Percentiles rank a stretch among this genome's conserved stretches.
Evolutionary conservation across 1,140 invertebrate genomes (phyloP).

Genomic region (Ephestia elutella): DNA sequence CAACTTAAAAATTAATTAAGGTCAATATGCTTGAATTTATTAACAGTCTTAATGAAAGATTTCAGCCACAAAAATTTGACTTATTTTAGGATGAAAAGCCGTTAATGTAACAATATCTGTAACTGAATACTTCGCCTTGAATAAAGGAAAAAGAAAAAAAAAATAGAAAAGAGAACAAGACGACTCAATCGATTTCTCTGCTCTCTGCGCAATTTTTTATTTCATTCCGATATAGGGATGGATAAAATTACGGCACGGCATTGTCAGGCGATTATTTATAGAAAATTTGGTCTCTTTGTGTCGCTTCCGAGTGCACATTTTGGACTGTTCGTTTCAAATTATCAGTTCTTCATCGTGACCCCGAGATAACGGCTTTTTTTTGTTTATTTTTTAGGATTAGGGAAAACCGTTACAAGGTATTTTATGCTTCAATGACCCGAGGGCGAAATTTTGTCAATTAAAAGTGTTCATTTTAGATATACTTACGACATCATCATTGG

Average conservation of each 20-base stretch:
- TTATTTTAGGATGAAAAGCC: no score
- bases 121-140: background rate
- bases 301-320: constrained; percentile 44
- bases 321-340: constrained; percentile 39
- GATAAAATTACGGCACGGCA: constrained; percentile 62
- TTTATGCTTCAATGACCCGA: background rate
- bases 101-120: no score
- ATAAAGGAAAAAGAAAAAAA: constrained; percentile 2
- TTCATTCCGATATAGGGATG: constrained; percentile 59
- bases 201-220: constrained; percentile 52
- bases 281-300: constrained; percentile 68
- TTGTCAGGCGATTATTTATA: constrained; percentile 71
- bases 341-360: constrained; percentile 35
- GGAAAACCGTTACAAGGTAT: constrained; percentile 29
- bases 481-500: no score
- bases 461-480: background rate
- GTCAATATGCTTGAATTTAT: no score
- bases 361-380: constrained; percentile 34
- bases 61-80: no score
- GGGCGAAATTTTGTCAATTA: no score
- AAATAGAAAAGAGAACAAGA: constrained; percentile 13
- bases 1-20: no score
- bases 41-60: no score
- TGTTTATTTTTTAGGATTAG: constrained; percentile 26
- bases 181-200: constrained; percentile 38